These are phyloP conservation scores for Conopomorpha cramerella DNA, from an alignment of 1,140 invertebrate genomes.

Conservation along the genomic window DNA sequence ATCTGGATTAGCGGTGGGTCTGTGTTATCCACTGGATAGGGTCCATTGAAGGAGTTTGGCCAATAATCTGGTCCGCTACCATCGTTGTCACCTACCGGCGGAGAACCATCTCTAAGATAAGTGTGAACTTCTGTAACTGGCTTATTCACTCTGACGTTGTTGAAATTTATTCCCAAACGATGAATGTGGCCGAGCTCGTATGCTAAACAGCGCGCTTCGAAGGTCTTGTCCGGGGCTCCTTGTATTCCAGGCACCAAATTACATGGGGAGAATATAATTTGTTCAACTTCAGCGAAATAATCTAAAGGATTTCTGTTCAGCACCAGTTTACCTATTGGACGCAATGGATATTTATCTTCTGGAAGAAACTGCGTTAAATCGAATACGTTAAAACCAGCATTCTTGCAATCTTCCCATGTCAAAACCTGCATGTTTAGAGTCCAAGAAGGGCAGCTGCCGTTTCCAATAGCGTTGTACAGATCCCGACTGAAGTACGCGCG, in stretches of 20 bases:
- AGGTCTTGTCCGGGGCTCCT: conserved; percentile 85
- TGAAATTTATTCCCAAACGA: conserved; percentile 85
- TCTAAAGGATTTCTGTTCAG: conserved; percentile 83
- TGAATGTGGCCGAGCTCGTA: conserved; percentile 90
- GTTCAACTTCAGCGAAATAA: conserved; percentile 89
- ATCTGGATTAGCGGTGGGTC: too few species aligned
- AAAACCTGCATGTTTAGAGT: conserved; percentile 64
- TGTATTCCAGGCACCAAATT: conserved; percentile 86
- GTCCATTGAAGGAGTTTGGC: conserved; percentile 92
- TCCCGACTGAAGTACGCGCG: conserved; percentile 77
- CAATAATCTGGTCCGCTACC: conserved; percentile 89
- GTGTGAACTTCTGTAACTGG: conserved; percentile 72
- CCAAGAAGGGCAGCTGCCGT: conserved; percentile 74
- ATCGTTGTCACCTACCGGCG: conserved; percentile 67
- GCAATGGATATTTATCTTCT: conserved; percentile 80
- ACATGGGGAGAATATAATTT: conserved; percentile 83
- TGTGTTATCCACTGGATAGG: too few species aligned
- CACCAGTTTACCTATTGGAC: conserved; percentile 81
- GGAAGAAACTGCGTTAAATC: conserved; percentile 80
- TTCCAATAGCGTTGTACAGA: conserved; percentile 75
- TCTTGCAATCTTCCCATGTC: conserved; percentile 55
- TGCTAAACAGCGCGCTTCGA: conserved; percentile 85
- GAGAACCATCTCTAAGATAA: conserved; percentile 87
- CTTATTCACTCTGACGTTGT: conserved; percentile 88
- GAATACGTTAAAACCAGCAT: conserved; percentile 65